A percentile compares a stretch with the other conserved stretches of the same genome.
phyloP scores from a whole-genome alignment of 2,888 invertebrate genomes.

The Gastrophysa polygoni region DNA sequence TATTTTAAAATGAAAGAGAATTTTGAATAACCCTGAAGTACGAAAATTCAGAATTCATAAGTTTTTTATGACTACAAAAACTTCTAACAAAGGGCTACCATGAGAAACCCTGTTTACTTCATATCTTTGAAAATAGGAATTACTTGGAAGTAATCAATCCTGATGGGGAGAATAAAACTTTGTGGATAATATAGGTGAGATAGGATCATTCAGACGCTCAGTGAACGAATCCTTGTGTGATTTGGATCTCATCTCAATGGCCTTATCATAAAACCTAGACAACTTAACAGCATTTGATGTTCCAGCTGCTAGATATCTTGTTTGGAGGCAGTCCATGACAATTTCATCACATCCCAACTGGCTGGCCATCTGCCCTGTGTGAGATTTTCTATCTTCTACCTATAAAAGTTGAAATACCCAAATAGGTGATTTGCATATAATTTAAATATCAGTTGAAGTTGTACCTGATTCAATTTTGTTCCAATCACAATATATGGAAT shows the following conservation, averaged over 20 bases:
- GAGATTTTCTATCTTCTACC: conserved; percentile 74
- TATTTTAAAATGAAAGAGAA: no score
- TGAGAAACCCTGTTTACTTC: no score
- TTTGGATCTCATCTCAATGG: conserved; percentile 64
- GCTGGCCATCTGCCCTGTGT: conserved; percentile 70
- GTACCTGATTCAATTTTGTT: conserved; percentile 16
- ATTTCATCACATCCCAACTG: conserved; percentile 95
- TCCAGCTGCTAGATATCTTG: conserved; percentile 88
- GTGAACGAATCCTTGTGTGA: conserved; percentile 50
- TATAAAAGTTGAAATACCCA: conserved; percentile 88
- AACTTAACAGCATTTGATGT: conserved; percentile 93
- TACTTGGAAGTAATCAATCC: conserved; percentile 35
- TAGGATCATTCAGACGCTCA: conserved; percentile 51
- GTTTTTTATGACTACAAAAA: no score
- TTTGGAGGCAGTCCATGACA: conserved; percentile 75
- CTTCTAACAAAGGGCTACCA: no score
- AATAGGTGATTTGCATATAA: neutral
- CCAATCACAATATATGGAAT: conserved; percentile 95
- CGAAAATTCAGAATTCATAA: no score
- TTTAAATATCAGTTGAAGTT: no score
- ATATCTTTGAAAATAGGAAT: no score
- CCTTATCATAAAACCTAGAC: conserved; percentile 92
- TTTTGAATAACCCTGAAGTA: no score
- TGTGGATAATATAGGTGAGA: conserved; percentile 51
- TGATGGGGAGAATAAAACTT: conserved; percentile 55